These are phyloP conservation scores for Drosophila pruinosa DNA, from an alignment of 1,140 invertebrate genomes.

Conservation along the genomic window DNA sequence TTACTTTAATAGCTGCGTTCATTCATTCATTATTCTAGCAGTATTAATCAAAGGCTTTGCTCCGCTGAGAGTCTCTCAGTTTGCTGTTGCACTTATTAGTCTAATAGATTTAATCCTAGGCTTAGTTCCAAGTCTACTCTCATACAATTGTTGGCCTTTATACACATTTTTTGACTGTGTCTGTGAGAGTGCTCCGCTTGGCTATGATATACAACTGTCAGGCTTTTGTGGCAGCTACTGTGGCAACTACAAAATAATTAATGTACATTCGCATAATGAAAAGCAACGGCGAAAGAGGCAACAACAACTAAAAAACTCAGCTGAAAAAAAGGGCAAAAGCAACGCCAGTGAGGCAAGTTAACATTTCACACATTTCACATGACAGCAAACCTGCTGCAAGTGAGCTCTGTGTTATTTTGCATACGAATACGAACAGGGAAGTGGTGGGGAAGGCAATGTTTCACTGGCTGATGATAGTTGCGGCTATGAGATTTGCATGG, in stretches of 20 bases:
- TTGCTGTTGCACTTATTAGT: not conserved
- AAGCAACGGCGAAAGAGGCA: conserved; percentile 44
- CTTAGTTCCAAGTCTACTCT: not conserved
- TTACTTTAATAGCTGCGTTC: not conserved
- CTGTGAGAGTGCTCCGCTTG: not conserved
- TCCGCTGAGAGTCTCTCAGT: not conserved
- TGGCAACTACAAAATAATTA: conserved; percentile 74
- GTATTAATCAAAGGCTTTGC: not conserved
- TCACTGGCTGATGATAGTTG: conserved; percentile 22
- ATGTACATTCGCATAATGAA: conserved; percentile 78
- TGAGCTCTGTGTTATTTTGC: conserved; percentile 51
- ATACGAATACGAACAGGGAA: conserved; percentile 21
- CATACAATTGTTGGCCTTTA: not conserved
- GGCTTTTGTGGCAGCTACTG: conserved; percentile 39
- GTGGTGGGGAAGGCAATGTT: conserved; percentile 9
- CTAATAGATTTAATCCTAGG: conserved; percentile 7
- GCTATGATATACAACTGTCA: conserved; percentile 17
- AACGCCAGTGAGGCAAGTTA: conserved; percentile 35
- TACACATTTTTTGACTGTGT: not conserved
- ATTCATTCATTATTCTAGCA: not conserved
- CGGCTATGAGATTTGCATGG: conserved; percentile 34
- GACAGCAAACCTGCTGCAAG: conserved; percentile 21
- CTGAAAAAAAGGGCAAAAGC: conserved; percentile 32
- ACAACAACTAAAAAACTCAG: conserved; percentile 7
- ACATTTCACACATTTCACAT: conserved; percentile 78